Base-by-base conservation (phyloP, 1,140 invertebrate species). In the Leucophenga varia region DNA sequence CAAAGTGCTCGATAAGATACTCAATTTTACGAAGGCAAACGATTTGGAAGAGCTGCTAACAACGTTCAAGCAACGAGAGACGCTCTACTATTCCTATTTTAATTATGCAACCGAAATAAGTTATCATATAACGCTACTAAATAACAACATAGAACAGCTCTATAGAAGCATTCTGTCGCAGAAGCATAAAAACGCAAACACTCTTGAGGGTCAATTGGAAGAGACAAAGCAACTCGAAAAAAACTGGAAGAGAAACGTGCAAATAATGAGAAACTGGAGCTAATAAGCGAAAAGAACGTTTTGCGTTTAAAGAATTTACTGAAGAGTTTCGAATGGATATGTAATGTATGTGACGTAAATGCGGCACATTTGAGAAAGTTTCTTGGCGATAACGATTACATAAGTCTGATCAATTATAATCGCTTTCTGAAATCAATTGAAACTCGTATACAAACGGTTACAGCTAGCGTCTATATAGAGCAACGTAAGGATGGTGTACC, bases 261-360 rank as follows among this genome's bases (percentile, higher is more conserved):
- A n/a, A n/a, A n/a, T n/a, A n/a, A n/a, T n/a, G n/a, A n/a, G n/a
- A n/a, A 59, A 5, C 39, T 69, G 34, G 44, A 48, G 5, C 52
- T 60, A 25, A 45, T 56, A 1, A 41, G 61, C 14, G 49, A 57
- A 4, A 44, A 5, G 14, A 69, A 69, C 14, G 58, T 64, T 13
- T 17, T 41, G 1, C 48, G 64, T 1, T 35, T 69, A 2, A 61
- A 61, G 36, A 69, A 57, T 31, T 53, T 69, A 1, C 17, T 69
- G 3, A 61, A 69, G 40, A 61, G 64, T 14, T 43, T 69, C 21
- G 64, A 69, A 17, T 59, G 56, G 8, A 21, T 64, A 3, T 64
- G 57, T 20, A 61, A 69, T 6, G 61, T 59, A 55, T 57, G 59
- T 17, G 43, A 50, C 19, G 52, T 63, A n/a, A 61, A 72, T 25